Base-by-base conservation (phyloP, 2,113 vertebrate genomes). In the Corythaixoides concolor region DNA sequence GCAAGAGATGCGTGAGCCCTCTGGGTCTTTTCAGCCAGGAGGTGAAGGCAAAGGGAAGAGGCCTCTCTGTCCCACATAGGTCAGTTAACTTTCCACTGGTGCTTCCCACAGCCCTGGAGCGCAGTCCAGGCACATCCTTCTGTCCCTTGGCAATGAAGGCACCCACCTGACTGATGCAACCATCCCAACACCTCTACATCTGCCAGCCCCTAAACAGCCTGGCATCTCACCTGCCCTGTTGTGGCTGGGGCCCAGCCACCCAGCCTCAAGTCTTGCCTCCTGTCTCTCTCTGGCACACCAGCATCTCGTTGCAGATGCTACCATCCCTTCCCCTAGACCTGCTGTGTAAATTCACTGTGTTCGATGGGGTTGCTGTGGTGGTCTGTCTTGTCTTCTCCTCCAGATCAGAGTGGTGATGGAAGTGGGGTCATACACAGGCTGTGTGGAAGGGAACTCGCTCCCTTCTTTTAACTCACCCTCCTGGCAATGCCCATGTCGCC, bases 131-230 rank as follows among this genome's bases (percentile, higher is more conserved):
- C n/a, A 13, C 20, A 12, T 32, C 7, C 12, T 75, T 20, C 43
- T 24, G n/a, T 11, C 19, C 11, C 63, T 56, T 50, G 53, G 52
- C 2, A 2, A 81, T 8, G n/a, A 20, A 86, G 73, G 49, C 27
- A 94, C 55, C 96, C 96, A 97, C 43, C 80, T 80, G 75, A 93
- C 80, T 15, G 81, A 95, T 3, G 67, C 85, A 56, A 96, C 76
- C 4, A 89, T 35, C 24, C 96, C 56, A 1, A 93, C 69, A 63
- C 90, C 94, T 93, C 97, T 88, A 30, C 93, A 91, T 63, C 97
- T 97, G 59, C 93, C 60, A 77, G 97, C 96, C 76, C 97, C 97
- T 72, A 78, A 98, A 66, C 93, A 98, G 58, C 97, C 96, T 12
- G 97, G 97, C 97, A 98, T 98, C 76, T 47, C 32, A 37, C 10